Conservation (phyloP, 2,113 vertebrate species). For the Dasypus novemcinctus region DNA sequence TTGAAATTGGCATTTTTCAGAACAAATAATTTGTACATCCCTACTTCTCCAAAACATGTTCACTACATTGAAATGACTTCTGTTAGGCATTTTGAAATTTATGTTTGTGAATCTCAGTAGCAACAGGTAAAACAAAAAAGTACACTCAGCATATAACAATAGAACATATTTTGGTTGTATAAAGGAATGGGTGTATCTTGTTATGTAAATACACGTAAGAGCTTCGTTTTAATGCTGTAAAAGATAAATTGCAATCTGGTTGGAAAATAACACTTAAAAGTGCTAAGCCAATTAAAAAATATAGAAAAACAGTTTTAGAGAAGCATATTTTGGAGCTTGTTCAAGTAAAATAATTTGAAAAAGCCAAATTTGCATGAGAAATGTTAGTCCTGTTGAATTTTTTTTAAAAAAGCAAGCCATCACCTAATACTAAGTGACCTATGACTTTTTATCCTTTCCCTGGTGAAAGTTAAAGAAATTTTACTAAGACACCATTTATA, state of each 20-base stretch:
- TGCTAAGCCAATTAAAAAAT: conserved; percentile 76
- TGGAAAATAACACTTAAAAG: conserved; percentile 70
- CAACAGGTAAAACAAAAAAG: background rate
- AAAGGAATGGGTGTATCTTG: conserved; percentile 51
- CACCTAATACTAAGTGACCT: background rate
- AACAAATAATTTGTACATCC: background rate
- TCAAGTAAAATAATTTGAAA: conserved; percentile 70
- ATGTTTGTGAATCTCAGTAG: background rate
- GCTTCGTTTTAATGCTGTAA: conserved; percentile 75
- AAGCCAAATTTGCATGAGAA: background rate
- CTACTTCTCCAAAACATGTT: background rate
- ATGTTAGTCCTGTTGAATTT: background rate
- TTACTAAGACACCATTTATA: background rate
- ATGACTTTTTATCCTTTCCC: background rate
- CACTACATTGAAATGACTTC: background rate
- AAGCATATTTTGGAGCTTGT: conserved; percentile 19
- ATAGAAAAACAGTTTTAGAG: conserved; percentile 65
- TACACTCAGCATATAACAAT: background rate
- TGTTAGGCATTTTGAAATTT: background rate
- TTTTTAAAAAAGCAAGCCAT: background rate
- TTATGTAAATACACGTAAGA: conserved; percentile 71
- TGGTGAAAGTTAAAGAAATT: background rate
- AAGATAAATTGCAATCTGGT: conserved; percentile 76
- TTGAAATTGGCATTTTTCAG: background rate
- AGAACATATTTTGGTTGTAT: conserved; percentile 67